phyloP scores from a whole-genome alignment of 2,888 invertebrate species.

The Neria commutata region DNA sequence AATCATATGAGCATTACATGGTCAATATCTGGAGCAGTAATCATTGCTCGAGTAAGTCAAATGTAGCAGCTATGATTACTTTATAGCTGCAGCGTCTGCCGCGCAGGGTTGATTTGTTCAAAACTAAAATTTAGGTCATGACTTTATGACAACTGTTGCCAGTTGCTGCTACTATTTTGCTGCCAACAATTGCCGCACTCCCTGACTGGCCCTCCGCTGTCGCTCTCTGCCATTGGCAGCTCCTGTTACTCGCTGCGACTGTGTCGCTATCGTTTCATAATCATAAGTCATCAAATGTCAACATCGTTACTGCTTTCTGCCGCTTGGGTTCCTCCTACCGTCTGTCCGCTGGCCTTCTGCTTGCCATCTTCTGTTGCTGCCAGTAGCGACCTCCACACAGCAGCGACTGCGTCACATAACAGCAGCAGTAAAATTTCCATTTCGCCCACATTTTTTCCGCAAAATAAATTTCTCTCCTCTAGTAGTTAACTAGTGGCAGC shows the following conservation, averaged over 20 bases:
- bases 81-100: too few species aligned
- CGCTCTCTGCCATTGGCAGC: neutral
- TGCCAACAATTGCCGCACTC: conserved; percentile 22
- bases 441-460: neutral
- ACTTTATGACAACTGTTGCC: conserved; percentile 23
- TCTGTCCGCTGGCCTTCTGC: neutral
- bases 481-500: neutral
- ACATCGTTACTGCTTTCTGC: conserved; percentile 9
- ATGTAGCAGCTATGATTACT: too few species aligned
- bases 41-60: too few species aligned
- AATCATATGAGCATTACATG: too few species aligned
- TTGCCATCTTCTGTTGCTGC: neutral
- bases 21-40: too few species aligned
- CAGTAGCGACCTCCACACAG: too few species aligned
- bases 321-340: neutral
- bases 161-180: neutral
- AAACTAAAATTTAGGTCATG: conserved; percentile 24
- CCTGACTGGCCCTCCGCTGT: neutral
- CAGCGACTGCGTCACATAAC: conserved; percentile 9
- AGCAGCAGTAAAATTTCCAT: too few species aligned
- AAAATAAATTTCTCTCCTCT: neutral
- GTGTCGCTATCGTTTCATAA: neutral
- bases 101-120: too few species aligned
- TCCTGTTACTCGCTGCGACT: too few species aligned
- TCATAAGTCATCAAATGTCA: conserved; percentile 11